phyloP scores from a whole-genome alignment of 2,888 invertebrate genomes.

The Tuberolachnus salignus region DNA sequence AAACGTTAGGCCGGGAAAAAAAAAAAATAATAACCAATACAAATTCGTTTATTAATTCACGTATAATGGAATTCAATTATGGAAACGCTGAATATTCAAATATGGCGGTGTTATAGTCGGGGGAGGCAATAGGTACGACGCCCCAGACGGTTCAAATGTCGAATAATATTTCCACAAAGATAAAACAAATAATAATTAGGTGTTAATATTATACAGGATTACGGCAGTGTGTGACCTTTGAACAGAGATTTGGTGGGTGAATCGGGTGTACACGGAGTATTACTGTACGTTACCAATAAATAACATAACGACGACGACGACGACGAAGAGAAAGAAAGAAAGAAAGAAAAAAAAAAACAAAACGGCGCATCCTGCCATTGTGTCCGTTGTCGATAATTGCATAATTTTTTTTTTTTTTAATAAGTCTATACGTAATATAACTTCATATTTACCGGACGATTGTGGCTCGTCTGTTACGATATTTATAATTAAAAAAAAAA shows the following conservation, averaged over 20 bases:
- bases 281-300: too few species aligned
- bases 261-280: background rate
- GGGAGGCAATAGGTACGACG: conserved; percentile 31
- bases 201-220: background rate
- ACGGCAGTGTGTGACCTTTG: conserved; percentile 43
- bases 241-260: conserved; percentile 46
- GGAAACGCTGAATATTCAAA: conserved; percentile 31
- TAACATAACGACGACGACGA: too few species aligned
- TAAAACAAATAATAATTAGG: conserved; percentile 26
- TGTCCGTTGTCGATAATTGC: conserved; percentile 36
- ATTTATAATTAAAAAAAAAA: too few species aligned
- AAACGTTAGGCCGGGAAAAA: background rate
- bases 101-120: background rate
- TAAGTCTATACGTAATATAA: too few species aligned
- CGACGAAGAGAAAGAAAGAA: too few species aligned
- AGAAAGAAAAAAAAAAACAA: conserved; percentile 21
- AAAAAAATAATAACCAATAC: too few species aligned
- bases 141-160: conserved; percentile 41
- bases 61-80: too few species aligned
- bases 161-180: conserved; percentile 6
- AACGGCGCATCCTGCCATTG: conserved; percentile 45
- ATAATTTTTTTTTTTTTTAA: too few species aligned
- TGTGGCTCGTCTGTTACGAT: too few species aligned
- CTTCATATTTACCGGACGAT: too few species aligned
- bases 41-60: too few species aligned